Evolutionary conservation across 2,113 vertebrate species (phyloP).

Genomic region (Pantherophis guttatus): DNA sequence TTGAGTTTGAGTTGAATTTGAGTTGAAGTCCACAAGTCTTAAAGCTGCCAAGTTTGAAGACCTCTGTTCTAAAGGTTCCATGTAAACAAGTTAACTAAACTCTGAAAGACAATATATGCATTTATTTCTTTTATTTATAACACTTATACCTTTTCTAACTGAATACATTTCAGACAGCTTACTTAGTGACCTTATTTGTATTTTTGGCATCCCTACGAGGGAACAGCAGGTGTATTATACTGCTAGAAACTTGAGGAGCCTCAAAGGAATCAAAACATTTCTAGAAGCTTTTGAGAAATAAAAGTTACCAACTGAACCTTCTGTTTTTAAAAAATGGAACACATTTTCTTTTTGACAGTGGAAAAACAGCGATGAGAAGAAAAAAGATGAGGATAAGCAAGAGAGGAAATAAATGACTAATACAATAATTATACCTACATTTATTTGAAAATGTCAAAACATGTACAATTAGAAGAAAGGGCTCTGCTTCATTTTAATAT

Average conservation of each 20-base stretch:
- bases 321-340: background rate
- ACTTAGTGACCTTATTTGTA: background rate
- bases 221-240: background rate
- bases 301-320: background rate
- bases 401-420: background rate
- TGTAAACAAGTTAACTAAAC: background rate
- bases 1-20: no score
- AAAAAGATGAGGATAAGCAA: background rate
- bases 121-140: background rate
- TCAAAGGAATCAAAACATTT: background rate
- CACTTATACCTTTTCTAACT: background rate
- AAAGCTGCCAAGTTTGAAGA: no score
- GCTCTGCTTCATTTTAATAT: background rate
- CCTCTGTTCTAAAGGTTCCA: background rate
- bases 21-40: no score
- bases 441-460: background rate
- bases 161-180: background rate
- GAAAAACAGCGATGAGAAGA: background rate
- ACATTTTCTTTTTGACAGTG: background rate
- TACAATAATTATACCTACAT: background rate
- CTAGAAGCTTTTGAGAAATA: background rate
- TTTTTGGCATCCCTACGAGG: background rate
- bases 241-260: background rate
- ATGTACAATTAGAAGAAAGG: background rate
- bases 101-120: background rate